These are phyloP conservation scores for Thaumetopoea pityocampa DNA, from an alignment of 1,140 invertebrate species.

Conservation along the genomic window DNA sequence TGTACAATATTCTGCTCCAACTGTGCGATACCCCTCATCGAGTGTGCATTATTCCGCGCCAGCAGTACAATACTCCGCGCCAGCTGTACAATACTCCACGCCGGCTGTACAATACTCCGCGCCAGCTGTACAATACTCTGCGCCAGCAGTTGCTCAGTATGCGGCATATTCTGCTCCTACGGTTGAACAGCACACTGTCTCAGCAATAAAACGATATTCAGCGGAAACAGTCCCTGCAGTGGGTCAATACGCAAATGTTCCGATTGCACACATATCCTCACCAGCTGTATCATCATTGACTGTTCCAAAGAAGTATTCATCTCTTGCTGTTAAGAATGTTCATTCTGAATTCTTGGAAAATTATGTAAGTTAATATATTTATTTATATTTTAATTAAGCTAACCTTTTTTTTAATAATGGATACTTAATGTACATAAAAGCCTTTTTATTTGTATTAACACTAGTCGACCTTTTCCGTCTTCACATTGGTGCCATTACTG, in stretches of 20 bases:
- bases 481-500: no score
- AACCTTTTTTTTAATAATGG: constrained; percentile 5
- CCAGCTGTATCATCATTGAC: constrained; percentile 14
- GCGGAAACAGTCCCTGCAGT: constrained; percentile 28
- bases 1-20: no score
- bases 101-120: constrained; percentile 9
- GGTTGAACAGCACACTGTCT: constrained; percentile 24
- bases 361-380: constrained; percentile 71
- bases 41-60: no score
- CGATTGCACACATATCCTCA: constrained; percentile 7
- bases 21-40: no score
- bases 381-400: constrained; percentile 1
- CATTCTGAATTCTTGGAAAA: constrained; percentile 77
- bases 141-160: constrained; percentile 31
- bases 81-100: constrained; percentile 4
- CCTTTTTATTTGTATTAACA: constrained; percentile 4
- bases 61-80: constrained; percentile 20
- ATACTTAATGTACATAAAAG: constrained; percentile 2
- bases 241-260: constrained; percentile 18
- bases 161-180: constrained; percentile 13
- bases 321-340: constrained; percentile 67
- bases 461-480: no score
- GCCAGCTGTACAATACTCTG: constrained; percentile 27
- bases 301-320: constrained; percentile 21
- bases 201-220: constrained; percentile 24